These are phyloP conservation scores for Leptonema lineaticorne DNA, from an alignment of 1,140 invertebrate genomes.

Conservation along the genomic window DNA sequence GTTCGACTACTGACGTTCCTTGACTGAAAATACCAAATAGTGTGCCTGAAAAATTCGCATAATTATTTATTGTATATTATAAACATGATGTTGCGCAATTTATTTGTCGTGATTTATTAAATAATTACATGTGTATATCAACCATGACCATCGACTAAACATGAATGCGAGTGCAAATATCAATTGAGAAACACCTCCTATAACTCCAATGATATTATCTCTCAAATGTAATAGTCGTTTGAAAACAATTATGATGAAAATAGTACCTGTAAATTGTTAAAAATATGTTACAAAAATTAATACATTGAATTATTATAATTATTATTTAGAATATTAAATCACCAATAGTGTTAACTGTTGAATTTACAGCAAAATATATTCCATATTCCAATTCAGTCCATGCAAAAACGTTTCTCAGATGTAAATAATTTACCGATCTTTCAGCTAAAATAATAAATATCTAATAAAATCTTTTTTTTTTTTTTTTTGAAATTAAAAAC, in stretches of 20 bases:
- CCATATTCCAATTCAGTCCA: constrained; percentile 54
- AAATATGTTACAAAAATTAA: too few relatives aligned
- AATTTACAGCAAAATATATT: constrained; percentile 47
- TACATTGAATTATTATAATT: not conserved
- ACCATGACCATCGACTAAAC: not conserved
- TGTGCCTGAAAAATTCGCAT: not conserved
- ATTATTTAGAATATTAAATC: not conserved
- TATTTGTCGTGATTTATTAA: not conserved
- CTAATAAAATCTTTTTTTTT: too few relatives aligned
- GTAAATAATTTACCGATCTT: constrained; percentile 51
- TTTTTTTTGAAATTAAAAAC: too few relatives aligned
- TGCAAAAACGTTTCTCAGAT: constrained; percentile 52
- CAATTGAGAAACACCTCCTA: constrained; percentile 16
- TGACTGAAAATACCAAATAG: too few relatives aligned
- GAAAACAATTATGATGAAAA: constrained; percentile 6
- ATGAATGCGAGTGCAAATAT: constrained; percentile 4
- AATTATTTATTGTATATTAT: too few relatives aligned
- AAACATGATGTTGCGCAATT: too few relatives aligned
- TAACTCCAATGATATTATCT: constrained; percentile 9
- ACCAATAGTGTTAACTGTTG: constrained; percentile 40
- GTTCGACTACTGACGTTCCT: not conserved
- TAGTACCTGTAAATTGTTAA: constrained; percentile 2
- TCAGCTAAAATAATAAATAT: constrained; percentile 53
- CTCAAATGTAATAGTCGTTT: constrained; percentile 4
- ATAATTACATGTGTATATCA: not conserved